Evolutionary conservation across 2,888 invertebrate species (phyloP), one percentile per base, ranked within the genome.

Genomic region (Ormyrus rosae): DNA sequence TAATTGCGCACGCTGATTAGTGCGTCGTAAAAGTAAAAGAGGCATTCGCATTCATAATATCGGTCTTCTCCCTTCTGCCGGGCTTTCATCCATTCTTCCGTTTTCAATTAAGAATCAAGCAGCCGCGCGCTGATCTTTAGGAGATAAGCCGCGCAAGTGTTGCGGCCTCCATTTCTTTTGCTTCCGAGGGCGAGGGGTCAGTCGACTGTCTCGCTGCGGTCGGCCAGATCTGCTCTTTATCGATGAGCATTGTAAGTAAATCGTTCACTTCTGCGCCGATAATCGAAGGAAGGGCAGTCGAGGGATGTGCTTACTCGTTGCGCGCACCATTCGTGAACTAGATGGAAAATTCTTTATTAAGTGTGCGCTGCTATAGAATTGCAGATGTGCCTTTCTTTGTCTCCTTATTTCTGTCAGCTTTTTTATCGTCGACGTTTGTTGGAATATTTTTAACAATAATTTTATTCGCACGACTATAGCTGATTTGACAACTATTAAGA

Each of bases 221-320:
- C 45, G 55, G 45, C 45, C 53, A 6, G 55, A 9, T 13, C 34
- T 34, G 45, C 55, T 64, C 71, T 82, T 69, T 79, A 86, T 87
- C 85, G 83, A 84, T 84, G 85, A 84, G 86, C 85, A 88, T 87
- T 88, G 87, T 87, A 86, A 88, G 88, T 89, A 88, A 90, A 90
- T 89, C 88, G 89, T 87, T 89, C 89, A 88, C 87, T 90, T 88
- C 85, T 85, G 81, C 84, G 85, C 85, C 85, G 86, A 86, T 88
- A 88, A 88, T 87, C 84, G 86, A 85, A 83, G 3, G 3, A 34
- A 83, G 84, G 83, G 85, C 45, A 85, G 84, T 70, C 81, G 81
- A 79, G 77, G 83, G 82, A 74, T 55, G 72, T 81, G 79, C 78
- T 78, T 69, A 74, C 77, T 70, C 58, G 65, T 61, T 61, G 78